Base-by-base conservation (phyloP, 2,888 invertebrate genomes). In the Phragmatobia fuliginosa region DNA sequence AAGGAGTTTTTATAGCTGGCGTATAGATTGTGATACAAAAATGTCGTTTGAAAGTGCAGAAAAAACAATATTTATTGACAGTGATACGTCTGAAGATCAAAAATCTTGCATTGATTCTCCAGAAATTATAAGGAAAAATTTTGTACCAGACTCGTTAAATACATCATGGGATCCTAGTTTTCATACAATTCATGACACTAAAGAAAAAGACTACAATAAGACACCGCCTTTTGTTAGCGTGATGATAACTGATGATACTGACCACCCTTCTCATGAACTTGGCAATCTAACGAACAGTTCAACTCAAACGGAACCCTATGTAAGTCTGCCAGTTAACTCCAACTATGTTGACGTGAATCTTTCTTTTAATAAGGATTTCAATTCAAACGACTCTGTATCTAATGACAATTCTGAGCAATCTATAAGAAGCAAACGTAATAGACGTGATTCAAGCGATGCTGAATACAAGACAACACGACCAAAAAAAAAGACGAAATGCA, bases 71-170 rank as follows among this genome's bases (percentile, higher is more conserved):
- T 69, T 70, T 79, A 82, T 79, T 87, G 86, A 80, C 73, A 85
- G 58, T 49, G 68, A 86, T 74, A 80, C 72, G 31, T 76, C 82
- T 71, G 79, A 86, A 75, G 82, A 79, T 71, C 77, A 72, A 71
- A 83, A 82, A 76, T 76, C 82, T 80, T 81, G 72, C 71, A 72
- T 84, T 75, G 86, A 87, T 78, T 90, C 92, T 8, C 81, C 94
- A 67, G 95, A 94, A 90, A 82, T 88, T 72, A 85, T 94, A 74
- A 86, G 94, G 72, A 91, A 90, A 91, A 89, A 88, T 79, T 79
- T 84, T 65, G 82, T 82, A 77, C 77, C 83, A 66, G 84, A 88
- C 67, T 72, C 75, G 60, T 82, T 88, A 74, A 86, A 93, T 73
- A 87, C 87, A 73, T 94, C 94, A 75, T 94, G 92, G 92, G 92